Evolutionary conservation across 2,888 invertebrate genomes (phyloP), one percentile per base, ranked within the genome.

Genomic region (Globia sparganii): DNA sequence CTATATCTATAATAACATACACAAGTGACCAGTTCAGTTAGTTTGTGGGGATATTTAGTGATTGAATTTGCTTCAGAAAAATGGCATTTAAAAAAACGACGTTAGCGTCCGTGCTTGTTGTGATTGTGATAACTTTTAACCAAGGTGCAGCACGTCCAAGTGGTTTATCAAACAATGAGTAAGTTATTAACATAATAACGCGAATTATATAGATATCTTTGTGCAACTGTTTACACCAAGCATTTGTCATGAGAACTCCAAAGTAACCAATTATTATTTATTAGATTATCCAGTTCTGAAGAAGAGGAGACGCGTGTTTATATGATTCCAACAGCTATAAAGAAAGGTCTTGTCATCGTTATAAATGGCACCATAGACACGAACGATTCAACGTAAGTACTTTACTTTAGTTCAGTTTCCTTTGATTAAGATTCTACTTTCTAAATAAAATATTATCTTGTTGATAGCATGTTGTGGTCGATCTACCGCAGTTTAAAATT

Each of bases 91-190:
- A 78, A 46, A 82, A 70, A 80, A 56, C n/a, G 21, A 61, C 81
- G 1, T 81, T 87, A n/a, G 78, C 87, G 72, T 85, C 81, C 76
- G 85, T 89, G 77, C 66, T 89, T 73, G 71, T 83, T 78, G 89
- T 90, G 86, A 69, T 91, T 65, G 86, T 82, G 90, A 87, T 91
- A 89, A 83, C 81, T 70, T 73, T 78, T 46, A 86, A 85, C 64
- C 78, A 73, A 82, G 89, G 90, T 78, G 77, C 75, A 75, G 90
- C 91, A 90, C 90, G 88, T 89, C 83, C 91, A 31, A 81, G 49
- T 75, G 71, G 76, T 77, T 69, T 21, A 64, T 68, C 74, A 74
- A 64, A 67, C 34, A 83, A 85, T 78, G 75, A 61, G 88, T 88
- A 86, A 49, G 89, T 87, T 68, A 61, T 72, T 21, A 46, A 37